A percentile compares a stretch with the other conserved stretches of the same genome.
These are phyloP conservation scores for Plodia interpunctella DNA, from an alignment of 1,140 invertebrate species.

Conservation along the genomic window DNA sequence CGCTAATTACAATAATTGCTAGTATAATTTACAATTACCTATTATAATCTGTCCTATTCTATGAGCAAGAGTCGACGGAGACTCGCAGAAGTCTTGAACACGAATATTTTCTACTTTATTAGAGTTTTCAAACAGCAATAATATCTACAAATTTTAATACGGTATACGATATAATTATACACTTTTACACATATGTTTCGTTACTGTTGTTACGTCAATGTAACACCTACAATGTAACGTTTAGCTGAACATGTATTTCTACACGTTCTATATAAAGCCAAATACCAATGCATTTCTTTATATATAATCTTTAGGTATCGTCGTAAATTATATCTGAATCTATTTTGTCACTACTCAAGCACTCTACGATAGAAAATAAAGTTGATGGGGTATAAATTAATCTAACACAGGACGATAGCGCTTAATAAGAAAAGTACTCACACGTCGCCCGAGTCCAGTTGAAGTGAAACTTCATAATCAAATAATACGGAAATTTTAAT, in stretches of 20 bases:
- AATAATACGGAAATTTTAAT: too few species aligned
- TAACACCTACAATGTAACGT: constrained; percentile 33
- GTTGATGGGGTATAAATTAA: background rate
- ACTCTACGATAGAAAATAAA: constrained; percentile 13
- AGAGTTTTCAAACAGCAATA: constrained; percentile 44
- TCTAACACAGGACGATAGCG: background rate
- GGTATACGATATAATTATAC: constrained; percentile 43
- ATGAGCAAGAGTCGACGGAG: constrained; percentile 35
- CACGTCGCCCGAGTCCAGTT: background rate
- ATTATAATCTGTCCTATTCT: constrained; percentile 30
- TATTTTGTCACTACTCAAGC: constrained; percentile 16
- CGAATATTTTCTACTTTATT: constrained; percentile 48
- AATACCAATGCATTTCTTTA: constrained; percentile 74
- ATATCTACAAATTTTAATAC: constrained; percentile 38
- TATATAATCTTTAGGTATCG: constrained; percentile 48
- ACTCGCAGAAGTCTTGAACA: constrained; percentile 57
- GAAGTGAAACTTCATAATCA: too few species aligned
- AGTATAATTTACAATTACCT: constrained; percentile 35
- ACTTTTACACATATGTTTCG: constrained; percentile 32
- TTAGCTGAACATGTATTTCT: constrained; percentile 55
- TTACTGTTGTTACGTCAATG: constrained; percentile 11
- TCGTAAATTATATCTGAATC: constrained; percentile 19
- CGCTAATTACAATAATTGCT: constrained; percentile 34
- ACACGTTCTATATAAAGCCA: constrained; percentile 72
- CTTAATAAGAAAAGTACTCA: background rate